Conservation (phyloP, 2,113 vertebrate species). For the Rana temporaria region DNA sequence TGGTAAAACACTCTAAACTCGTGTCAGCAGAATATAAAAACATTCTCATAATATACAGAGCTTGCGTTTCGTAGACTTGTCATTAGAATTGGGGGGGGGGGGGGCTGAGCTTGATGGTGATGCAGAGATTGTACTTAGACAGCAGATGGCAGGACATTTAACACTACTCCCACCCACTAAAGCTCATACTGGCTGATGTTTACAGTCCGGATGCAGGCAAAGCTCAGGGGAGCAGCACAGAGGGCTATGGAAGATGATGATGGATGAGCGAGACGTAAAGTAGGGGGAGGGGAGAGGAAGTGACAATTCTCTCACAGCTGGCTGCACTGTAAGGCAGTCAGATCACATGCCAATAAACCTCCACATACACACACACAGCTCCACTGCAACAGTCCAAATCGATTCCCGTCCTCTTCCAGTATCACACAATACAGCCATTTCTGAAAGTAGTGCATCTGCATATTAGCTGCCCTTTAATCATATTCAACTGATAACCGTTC, state of each 20-base stretch:
- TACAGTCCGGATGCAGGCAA: slow-evolving; percentile 52
- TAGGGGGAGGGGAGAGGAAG: slow-evolving; percentile 49
- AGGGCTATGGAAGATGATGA: slow-evolving; percentile 41
- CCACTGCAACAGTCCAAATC: not conserved
- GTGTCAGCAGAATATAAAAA: no score
- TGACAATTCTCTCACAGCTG: slow-evolving; percentile 54
- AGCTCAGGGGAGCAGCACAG: slow-evolving; percentile 48
- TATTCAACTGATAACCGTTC: no score
- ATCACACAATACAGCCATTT: no score
- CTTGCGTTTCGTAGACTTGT: not conserved
- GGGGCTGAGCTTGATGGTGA: not conserved
- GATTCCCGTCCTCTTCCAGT: not conserved
- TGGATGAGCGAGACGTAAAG: slow-evolving; percentile 37
- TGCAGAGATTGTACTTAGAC: slow-evolving; percentile 24
- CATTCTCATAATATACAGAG: no score
- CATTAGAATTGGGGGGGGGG: not conserved
- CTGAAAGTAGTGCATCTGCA: no score
- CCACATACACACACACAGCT: not conserved
- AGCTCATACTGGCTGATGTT: slow-evolving; percentile 50
- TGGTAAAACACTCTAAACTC: no score
- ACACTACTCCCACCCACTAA: slow-evolving; percentile 25
- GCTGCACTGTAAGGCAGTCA: slow-evolving; percentile 35
- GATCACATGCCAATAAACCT: slow-evolving; percentile 35
- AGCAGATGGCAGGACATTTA: slow-evolving; percentile 38
- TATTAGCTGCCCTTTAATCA: no score